These are phyloP conservation scores for Bradypodion ventrale DNA, from an alignment of 2,797 vertebrate species.

Conservation along the genomic window DNA sequence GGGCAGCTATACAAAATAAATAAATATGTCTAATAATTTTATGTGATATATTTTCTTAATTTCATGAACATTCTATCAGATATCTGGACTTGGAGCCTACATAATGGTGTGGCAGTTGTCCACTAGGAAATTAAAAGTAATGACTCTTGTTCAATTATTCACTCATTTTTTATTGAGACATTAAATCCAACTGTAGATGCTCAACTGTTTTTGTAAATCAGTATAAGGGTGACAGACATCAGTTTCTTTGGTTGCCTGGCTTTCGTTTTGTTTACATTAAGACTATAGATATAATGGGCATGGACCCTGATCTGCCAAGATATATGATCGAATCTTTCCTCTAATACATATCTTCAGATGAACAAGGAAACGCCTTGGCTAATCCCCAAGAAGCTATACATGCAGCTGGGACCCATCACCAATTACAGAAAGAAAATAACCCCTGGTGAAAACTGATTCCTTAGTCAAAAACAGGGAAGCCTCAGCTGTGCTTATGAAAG, in stretches of 20 bases:
- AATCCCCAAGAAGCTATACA: neutral
- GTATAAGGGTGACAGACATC: neutral
- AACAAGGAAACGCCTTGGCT: slow-evolving; percentile 2
- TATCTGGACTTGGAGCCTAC: slow-evolving; percentile 13
- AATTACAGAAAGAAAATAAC: slow-evolving; percentile 12
- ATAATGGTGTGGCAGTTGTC: slow-evolving; percentile 1
- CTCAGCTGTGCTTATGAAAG: neutral
- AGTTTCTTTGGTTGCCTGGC: neutral
- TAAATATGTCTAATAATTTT: slow-evolving; percentile 24
- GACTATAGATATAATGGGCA: neutral
- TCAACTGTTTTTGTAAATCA: neutral
- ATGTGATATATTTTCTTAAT: slow-evolving; percentile 22
- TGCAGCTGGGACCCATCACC: slow-evolving; percentile 18
- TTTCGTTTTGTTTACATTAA: neutral
- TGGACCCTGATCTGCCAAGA: neutral
- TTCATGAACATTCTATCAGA: slow-evolving; percentile 16
- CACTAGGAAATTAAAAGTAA: slow-evolving; percentile 40
- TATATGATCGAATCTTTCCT: slow-evolving; percentile 1
- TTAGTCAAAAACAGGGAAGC: neutral
- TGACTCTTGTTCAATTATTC: slow-evolving; percentile 15
- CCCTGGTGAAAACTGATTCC: neutral
- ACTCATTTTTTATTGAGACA: neutral
- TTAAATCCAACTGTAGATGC: neutral
- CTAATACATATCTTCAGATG: slow-evolving; percentile 2
- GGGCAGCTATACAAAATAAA: too few species aligned